Conservation (phyloP, 2,113 vertebrate species). For the Cathartes aura region DNA sequence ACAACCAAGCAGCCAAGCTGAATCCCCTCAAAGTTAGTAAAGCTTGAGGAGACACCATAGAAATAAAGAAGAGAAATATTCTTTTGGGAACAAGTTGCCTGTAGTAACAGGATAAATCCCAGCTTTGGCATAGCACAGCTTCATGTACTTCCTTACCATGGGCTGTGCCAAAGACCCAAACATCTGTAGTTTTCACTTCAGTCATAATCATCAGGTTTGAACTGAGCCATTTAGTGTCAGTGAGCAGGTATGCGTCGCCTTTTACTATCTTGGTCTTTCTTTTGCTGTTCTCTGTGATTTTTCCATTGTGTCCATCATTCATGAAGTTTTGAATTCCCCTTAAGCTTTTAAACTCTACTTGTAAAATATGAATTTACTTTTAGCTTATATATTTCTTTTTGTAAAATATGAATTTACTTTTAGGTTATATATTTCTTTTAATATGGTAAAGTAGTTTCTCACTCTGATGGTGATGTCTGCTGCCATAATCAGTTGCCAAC, state of each 20-base stretch:
- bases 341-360: background rate
- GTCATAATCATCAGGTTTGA: background rate
- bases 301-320: conserved; percentile 22
- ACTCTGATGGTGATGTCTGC: background rate
- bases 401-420: background rate
- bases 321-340: conserved; percentile 30
- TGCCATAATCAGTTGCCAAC: conserved; percentile 28
- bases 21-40: background rate
- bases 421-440: conserved; percentile 14
- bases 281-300: conserved; percentile 16
- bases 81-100: background rate
- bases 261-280: background rate
- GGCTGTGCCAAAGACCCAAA: background rate
- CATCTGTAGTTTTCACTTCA: background rate
- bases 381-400: conserved; percentile 17
- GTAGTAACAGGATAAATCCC: background rate
- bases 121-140: background rate
- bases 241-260: background rate
- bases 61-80: background rate
- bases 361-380: background rate
- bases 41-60: background rate
- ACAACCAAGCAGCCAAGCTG: background rate
- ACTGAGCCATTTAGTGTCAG: background rate
- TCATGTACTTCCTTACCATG: background rate
- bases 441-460: conserved; percentile 18